Evolutionary conservation across 1,140 invertebrate species (phyloP), one percentile per base, ranked within the genome.

Genomic region (Diorhabda sublineata): DNA sequence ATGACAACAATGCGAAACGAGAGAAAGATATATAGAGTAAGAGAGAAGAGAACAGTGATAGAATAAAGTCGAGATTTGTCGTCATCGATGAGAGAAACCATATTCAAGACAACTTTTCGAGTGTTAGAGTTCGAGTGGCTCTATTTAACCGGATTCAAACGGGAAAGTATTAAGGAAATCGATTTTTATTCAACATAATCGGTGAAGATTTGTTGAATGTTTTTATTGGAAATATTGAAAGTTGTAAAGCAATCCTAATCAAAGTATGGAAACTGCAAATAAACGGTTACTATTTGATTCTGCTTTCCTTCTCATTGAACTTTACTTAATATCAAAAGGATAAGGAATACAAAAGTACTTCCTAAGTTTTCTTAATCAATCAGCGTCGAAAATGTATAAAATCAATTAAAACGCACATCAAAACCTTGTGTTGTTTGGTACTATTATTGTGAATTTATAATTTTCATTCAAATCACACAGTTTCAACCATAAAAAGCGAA

Each of bases 171-270:
- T 52, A 52, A 6, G 47, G 47, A 52, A 52, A n/a, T 52, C n/a
- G 47, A 6, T 52, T 52, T 3, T 8, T 6, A n/a, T 52, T 52
- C 47, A n/a, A 52, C 47, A 6, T 52, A 52, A 52, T 52, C 47
- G 47, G 47, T 8, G n/a, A 52, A 52, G 47, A 52, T 52, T 52
- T 52, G 47, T 52, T 52, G 47, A 52, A 52, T 52, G 47, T 52
- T 52, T 26, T 52, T 52, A 52, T 52, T 52, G 47, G n/a, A 52
- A 52, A 8, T 52, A 52, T 52, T 52, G 47, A 52, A 52, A 52
- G 47, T 52, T 52, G 6, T 6, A 52, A 8, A 8, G 47, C 47
- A 52, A 52, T 52, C 3, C 47, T 52, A 52, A 52, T 52, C 47
- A 26, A 26, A 26, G 26, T 26, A 26, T 26, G 26, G 26, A 26